Base-by-base conservation (phyloP, 2,113 vertebrate genomes). In the Corythoichthys haematopterus region DNA sequence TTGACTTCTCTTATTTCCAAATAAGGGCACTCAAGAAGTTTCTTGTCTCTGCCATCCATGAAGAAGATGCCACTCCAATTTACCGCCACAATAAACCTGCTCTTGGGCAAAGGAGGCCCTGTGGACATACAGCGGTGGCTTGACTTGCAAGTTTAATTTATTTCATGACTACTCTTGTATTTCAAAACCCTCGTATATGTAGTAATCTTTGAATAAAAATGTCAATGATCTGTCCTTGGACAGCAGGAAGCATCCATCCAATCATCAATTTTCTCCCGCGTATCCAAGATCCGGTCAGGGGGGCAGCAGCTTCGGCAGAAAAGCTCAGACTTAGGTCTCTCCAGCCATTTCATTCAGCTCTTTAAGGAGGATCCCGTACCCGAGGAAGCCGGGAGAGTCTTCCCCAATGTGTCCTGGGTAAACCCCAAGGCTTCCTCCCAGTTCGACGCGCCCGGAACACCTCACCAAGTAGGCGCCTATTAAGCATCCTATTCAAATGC, bases 21-120 rank as follows among this genome's bases (percentile, higher is more conserved):
- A 80, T 93, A 99, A 46, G 93, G 92, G 6, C 98, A 88, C 43
- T 94, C 92, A 68, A 97, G 85, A 38, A 99, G 90, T 10, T 75
- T 88, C 80, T 90, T 95, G 84, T 98, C 96, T 51, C 79, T 90
- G 68, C 97, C 94, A 81, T 98, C 95, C 84, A 98, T 88, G 86
- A 98, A 97, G 9, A 81, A 93, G 72, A 99, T 87, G 15, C 95
- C 96, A 51, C 90, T 94, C 93, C 95, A 98, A 86, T 96, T 98
- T 68, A 99, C 58, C 0, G 96, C 95, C 80, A 96, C 74, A 0
- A 98, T 92, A 73, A 98, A 93, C 65, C 91, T 90, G 64, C 88
- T 94, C 88, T 93, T 95, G 68, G 93, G 89, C 67, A 98, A 84
- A 11, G 86, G 80, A 68, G 96, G 93, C 28, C 97, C 97, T 98